Conservation (phyloP, 2,888 invertebrate species). For the Leptopilina myrica region DNA sequence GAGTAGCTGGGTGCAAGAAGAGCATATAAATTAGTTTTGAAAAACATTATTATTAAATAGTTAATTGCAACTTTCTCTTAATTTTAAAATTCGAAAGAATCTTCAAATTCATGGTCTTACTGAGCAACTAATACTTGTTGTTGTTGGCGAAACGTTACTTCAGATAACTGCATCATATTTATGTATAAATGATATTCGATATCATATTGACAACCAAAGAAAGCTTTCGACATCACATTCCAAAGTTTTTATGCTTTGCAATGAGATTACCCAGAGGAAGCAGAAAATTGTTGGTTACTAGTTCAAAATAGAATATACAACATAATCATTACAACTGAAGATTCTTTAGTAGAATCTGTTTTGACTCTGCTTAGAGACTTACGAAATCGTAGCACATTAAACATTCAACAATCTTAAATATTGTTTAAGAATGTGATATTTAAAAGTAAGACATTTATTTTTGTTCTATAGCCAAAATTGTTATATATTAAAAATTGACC, state of each 20-base stretch:
- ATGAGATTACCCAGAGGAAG: conserved; percentile 48
- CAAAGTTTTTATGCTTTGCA: conserved; percentile 51
- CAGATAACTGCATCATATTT: neutral
- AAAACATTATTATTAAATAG: no score
- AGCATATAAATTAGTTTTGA: no score
- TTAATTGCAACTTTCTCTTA: no score
- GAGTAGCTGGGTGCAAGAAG: no score
- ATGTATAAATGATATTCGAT: conserved; percentile 47
- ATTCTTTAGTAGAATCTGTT: neutral
- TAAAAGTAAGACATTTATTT: neutral
- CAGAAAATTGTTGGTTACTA: conserved; percentile 49
- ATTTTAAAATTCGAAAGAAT: no score
- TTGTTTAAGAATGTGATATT: neutral
- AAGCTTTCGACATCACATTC: conserved; percentile 49
- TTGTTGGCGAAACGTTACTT: neutral
- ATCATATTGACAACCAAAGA: neutral
- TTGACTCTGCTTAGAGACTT: neutral
- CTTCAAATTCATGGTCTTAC: no score
- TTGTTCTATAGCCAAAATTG: neutral
- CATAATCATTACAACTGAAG: conserved; percentile 31
- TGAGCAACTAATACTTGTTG: no score
- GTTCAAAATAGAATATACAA: conserved; percentile 47
- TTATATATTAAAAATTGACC: conserved; percentile 3
- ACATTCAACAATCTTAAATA: neutral
- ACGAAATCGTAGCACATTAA: neutral